phyloP scores from a whole-genome alignment of 1,140 invertebrate species.

The Mactra quadrangularis region DNA sequence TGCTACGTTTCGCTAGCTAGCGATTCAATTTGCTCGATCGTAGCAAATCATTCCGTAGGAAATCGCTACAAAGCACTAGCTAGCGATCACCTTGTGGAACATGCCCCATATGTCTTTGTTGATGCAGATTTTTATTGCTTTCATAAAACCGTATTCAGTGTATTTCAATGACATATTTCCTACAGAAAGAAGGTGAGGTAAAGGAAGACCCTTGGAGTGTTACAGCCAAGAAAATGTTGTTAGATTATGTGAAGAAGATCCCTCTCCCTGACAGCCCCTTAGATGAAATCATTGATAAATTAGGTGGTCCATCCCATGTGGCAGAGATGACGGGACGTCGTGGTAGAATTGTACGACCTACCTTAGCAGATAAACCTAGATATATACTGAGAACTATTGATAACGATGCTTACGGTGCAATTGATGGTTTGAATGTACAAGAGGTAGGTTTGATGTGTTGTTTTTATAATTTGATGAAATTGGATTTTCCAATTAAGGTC shows the following conservation, averaged over 20 bases:
- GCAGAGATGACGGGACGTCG: constrained; percentile 79
- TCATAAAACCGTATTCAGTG: too few relatives aligned
- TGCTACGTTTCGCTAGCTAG: too few relatives aligned
- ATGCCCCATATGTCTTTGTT: too few relatives aligned
- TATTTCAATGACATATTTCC: too few relatives aligned
- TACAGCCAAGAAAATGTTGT: constrained; percentile 76
- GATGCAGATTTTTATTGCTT: too few relatives aligned
- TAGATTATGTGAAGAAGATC: constrained; percentile 76
- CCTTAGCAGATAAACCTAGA: constrained; percentile 61
- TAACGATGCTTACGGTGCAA: constrained; percentile 67
- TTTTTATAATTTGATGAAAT: too few relatives aligned
- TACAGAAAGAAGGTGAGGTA: constrained; percentile 58
- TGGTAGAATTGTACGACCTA: constrained; percentile 74
- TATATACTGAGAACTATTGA: constrained; percentile 74
- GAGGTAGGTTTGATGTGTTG: constrained; percentile 70
- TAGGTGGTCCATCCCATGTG: constrained; percentile 75
- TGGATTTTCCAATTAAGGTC: too few relatives aligned
- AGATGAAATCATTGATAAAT: constrained; percentile 79
- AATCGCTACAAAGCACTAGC: too few relatives aligned
- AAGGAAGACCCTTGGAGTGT: constrained; percentile 77
- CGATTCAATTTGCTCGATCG: too few relatives aligned
- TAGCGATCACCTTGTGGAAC: too few relatives aligned
- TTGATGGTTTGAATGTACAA: constrained; percentile 80
- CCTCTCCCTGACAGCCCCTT: constrained; percentile 77
- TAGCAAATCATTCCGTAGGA: too few relatives aligned